Conservation (phyloP, 2,888 invertebrate genomes). For the Perithous albicinctus region DNA sequence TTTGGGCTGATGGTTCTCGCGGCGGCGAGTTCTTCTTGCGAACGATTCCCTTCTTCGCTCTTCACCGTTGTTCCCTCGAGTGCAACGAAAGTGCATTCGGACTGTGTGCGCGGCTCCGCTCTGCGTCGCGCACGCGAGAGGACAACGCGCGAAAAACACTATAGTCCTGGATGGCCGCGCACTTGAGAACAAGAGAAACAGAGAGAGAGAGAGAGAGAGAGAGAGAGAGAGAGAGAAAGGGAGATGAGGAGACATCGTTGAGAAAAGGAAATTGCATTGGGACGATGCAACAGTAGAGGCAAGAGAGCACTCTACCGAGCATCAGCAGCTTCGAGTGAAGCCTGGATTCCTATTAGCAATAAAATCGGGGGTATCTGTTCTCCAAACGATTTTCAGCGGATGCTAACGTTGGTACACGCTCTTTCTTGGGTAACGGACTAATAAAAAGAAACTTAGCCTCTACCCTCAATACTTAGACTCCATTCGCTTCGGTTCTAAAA, state of each 20-base stretch:
- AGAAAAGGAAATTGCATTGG: constrained; percentile 76
- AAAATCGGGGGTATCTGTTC: constrained; percentile 72
- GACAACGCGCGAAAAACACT: constrained; percentile 69
- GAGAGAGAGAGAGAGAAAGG: constrained; percentile 18
- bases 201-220: constrained; percentile 34
- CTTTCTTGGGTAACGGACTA: neutral
- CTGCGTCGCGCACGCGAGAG: constrained; percentile 52
- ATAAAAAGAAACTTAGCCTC: neutral
- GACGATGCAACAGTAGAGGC: constrained; percentile 57
- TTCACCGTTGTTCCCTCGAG: constrained; percentile 61
- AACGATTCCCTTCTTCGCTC: constrained; percentile 24
- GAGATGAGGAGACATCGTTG: constrained; percentile 65
- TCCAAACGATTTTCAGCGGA: constrained; percentile 68
- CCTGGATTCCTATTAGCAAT: constrained; percentile 80
- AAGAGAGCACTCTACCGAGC: constrained; percentile 55
- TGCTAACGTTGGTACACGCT: neutral
- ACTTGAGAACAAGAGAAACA: neutral
- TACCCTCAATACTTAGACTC: neutral
- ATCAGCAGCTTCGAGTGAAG: neutral
- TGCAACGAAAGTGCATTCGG: constrained; percentile 63
- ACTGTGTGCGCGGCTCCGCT: constrained; percentile 10
- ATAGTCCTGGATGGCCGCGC: constrained; percentile 33
- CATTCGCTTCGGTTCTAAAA: neutral
- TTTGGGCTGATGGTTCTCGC: constrained; percentile 32
- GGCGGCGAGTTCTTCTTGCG: constrained; percentile 56